Conservation (phyloP, 2,888 invertebrate species). For the Ochropacha duplaris region DNA sequence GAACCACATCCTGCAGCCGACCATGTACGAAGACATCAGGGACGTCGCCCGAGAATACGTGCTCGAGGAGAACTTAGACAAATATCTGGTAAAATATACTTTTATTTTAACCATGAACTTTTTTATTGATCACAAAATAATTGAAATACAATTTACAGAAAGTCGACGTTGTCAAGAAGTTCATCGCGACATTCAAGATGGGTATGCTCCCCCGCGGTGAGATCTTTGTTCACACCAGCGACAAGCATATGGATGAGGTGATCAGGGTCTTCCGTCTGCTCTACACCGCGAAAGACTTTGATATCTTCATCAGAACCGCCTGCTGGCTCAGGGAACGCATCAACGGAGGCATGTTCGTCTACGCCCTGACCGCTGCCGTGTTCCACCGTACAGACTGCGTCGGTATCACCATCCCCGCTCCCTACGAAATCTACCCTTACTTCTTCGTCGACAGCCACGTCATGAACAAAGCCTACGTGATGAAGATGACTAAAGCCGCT, state of each 20-base stretch:
- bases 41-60: conserved; percentile 83
- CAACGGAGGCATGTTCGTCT: conserved; percentile 89
- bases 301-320: conserved; percentile 85
- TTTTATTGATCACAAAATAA: not conserved
- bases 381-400: conserved; percentile 86
- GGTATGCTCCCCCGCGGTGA: conserved; percentile 83
- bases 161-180: conserved; percentile 82
- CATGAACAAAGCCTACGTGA: conserved; percentile 86
- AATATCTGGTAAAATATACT: conserved; percentile 69
- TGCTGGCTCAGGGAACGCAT: conserved; percentile 87
- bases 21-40: conserved; percentile 82
- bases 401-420: conserved; percentile 86
- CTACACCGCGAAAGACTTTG: conserved; percentile 87
- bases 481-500: conserved; percentile 84
- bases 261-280: conserved; percentile 85
- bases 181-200: conserved; percentile 79
- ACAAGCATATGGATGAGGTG: conserved; percentile 84
- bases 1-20: conserved; percentile 84
- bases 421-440: conserved; percentile 90
- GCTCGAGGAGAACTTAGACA: conserved; percentile 82
- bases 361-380: conserved; percentile 86
- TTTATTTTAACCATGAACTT: not conserved
- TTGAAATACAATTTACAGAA: conserved; percentile 55
- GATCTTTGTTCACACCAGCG: conserved; percentile 84
- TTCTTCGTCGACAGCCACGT: conserved; percentile 88